These are phyloP conservation scores for Drosophila cracens DNA, from an alignment of 2,888 invertebrate genomes.

Conservation along the genomic window DNA sequence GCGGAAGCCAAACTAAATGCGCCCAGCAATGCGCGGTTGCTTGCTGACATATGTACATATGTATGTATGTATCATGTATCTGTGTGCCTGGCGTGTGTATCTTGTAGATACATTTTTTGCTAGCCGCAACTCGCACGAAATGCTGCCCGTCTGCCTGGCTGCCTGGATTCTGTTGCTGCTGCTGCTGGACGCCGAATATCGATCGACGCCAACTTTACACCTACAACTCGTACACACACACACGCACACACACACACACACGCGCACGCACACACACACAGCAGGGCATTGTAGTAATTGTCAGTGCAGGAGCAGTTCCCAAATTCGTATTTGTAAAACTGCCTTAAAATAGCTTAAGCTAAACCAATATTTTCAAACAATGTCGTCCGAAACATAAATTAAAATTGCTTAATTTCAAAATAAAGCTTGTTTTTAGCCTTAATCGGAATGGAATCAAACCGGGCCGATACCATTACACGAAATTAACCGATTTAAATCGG, in stretches of 20 bases:
- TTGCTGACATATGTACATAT: conserved; percentile 4
- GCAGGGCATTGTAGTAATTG: background rate
- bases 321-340: background rate
- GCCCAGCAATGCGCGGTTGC: conserved; percentile 4
- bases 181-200: conserved; percentile 69
- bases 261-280: conserved; percentile 5
- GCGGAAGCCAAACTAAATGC: conserved; percentile 58
- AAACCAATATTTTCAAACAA: background rate
- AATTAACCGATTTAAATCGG: background rate
- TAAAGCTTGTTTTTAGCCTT: background rate
- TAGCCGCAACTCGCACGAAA: conserved; percentile 56
- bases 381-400: background rate
- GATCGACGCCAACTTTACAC: conserved; percentile 45
- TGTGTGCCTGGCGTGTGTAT: conserved; percentile 40
- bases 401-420: background rate
- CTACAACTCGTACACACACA: background rate
- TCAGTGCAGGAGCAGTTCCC: background rate
- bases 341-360: background rate
- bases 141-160: conserved; percentile 1
- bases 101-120: conserved; percentile 72
- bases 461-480: background rate
- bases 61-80: conserved; percentile 14
- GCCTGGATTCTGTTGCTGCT: conserved; percentile 29
- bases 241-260: background rate
- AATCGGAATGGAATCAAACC: background rate